These are phyloP conservation scores for Tretioscincus oriximinensis DNA, from an alignment of 2,113 vertebrate species.

Conservation along the genomic window DNA sequence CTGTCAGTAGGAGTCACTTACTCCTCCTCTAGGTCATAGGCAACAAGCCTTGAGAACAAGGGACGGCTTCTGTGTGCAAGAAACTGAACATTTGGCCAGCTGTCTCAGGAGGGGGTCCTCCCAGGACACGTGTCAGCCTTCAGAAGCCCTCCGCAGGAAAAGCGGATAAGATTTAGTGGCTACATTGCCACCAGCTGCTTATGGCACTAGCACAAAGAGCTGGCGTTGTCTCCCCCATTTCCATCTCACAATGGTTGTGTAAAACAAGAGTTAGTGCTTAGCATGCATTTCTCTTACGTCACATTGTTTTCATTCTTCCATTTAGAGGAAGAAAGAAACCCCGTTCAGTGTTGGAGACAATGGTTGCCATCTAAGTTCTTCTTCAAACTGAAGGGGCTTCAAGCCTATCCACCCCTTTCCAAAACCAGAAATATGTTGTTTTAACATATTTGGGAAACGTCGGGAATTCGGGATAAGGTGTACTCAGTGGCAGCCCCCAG, in stretches of 20 bases:
- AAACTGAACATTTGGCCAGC: conserved; percentile 33
- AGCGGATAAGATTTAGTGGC: neutral
- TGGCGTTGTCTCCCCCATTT: neutral
- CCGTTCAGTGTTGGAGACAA: neutral
- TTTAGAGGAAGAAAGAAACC: neutral
- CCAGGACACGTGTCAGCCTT: neutral
- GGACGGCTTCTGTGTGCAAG: neutral
- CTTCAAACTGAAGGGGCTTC: neutral
- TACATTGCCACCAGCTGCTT: conserved; percentile 31
- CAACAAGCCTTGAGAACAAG: conserved; percentile 7
- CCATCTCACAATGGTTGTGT: neutral
- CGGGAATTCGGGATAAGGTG: no score
- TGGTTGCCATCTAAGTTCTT: neutral
- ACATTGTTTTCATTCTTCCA: neutral
- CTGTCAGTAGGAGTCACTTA: neutral
- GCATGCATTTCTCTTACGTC: neutral
- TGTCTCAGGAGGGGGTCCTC: rapidly evolving
- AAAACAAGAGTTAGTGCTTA: neutral
- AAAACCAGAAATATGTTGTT: neutral
- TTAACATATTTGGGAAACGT: no score
- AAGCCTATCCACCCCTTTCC: neutral
- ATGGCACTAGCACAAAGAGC: neutral
- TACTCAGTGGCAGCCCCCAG: no score
- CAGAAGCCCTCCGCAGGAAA: conserved; percentile 24
- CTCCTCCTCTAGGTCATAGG: conserved; percentile 1